A percentile compares a stretch with the other conserved stretches of the same genome.
phyloP scores from a whole-genome alignment of 2,888 invertebrate genomes.

The Oligia strigilis region DNA sequence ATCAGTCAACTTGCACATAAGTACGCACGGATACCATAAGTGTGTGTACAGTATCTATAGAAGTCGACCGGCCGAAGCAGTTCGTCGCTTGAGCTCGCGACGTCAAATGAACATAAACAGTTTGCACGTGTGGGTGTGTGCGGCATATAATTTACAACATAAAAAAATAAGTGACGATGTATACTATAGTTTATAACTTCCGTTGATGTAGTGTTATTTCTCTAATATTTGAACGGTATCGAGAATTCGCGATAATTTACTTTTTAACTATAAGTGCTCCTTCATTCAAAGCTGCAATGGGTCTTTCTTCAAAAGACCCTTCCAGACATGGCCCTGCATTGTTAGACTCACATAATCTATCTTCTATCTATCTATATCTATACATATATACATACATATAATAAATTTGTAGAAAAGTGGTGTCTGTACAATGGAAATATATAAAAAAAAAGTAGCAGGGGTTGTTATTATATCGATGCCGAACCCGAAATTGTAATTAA shows the following conservation, averaged over 20 bases:
- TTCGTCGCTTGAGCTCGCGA: neutral
- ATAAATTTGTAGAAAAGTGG: too few species aligned
- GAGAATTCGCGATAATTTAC: neutral
- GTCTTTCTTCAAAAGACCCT: too few species aligned
- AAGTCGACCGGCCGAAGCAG: neutral
- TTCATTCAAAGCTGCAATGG: neutral
- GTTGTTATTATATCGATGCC: too few species aligned
- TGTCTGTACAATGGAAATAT: too few species aligned
- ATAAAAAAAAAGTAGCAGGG: too few species aligned
- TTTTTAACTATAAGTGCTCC: neutral
- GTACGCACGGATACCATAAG: neutral
- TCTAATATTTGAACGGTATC: neutral
- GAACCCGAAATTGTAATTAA: too few species aligned
- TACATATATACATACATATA: too few species aligned
- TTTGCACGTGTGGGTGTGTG: neutral
- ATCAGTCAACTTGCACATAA: neutral
- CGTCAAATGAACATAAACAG: slow-evolving; percentile 4
- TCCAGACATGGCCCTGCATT: too few species aligned
- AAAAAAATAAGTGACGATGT: slow-evolving; percentile 3
- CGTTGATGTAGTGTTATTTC: neutral
- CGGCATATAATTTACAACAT: slow-evolving; percentile 3
- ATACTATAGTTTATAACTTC: slow-evolving; percentile 14
- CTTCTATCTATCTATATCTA: too few species aligned
- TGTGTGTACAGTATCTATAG: neutral
- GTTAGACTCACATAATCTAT: too few species aligned